A percentile compares a stretch with the other conserved stretches of the same genome.
These are phyloP conservation scores for Habropoda laboriosa DNA, from an alignment of 1,140 invertebrate genomes.

Conservation along the genomic window DNA sequence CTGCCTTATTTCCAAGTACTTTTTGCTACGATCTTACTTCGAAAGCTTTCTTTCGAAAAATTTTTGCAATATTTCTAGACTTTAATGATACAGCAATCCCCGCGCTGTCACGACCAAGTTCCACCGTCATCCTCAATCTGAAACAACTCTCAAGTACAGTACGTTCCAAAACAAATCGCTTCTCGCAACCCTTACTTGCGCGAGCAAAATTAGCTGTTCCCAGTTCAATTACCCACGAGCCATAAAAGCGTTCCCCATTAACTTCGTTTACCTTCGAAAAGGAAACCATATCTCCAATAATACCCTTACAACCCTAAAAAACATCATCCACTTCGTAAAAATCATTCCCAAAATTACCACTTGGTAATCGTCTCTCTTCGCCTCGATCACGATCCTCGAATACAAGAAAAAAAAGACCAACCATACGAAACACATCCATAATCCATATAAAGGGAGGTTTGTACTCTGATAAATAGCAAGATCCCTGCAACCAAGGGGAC, in stretches of 20 bases:
- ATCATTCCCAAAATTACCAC: slow-evolving; percentile 27
- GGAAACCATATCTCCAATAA: slow-evolving; percentile 12
- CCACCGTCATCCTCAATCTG: slow-evolving; percentile 17
- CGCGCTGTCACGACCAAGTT: slow-evolving; percentile 12
- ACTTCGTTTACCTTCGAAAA: slow-evolving; percentile 3
- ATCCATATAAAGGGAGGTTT: slow-evolving; percentile 17
- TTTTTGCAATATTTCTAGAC: background rate
- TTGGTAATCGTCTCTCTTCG: background rate
- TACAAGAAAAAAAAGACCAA: background rate
- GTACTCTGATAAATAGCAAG: background rate
- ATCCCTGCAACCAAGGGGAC: slow-evolving; percentile 20
- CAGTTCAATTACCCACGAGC: slow-evolving; percentile 29
- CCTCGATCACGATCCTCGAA: background rate
- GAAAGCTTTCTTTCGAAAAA: too few species aligned
- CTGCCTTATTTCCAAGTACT: too few species aligned
- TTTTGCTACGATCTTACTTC: too few species aligned
- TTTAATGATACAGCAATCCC: background rate
- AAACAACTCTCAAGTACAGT: slow-evolving; percentile 60
- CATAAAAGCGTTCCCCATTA: slow-evolving; percentile 25
- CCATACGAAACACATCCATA: background rate
- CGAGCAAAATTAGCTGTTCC: background rate
- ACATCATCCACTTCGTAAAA: too few species aligned
- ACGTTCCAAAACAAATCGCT: slow-evolving; percentile 52
- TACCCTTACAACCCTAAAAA: too few species aligned
- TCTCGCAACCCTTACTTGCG: slow-evolving; percentile 1